Evolutionary conservation across 2,113 vertebrate genomes (phyloP).

Genomic region (Motacilla tschutschensis): DNA sequence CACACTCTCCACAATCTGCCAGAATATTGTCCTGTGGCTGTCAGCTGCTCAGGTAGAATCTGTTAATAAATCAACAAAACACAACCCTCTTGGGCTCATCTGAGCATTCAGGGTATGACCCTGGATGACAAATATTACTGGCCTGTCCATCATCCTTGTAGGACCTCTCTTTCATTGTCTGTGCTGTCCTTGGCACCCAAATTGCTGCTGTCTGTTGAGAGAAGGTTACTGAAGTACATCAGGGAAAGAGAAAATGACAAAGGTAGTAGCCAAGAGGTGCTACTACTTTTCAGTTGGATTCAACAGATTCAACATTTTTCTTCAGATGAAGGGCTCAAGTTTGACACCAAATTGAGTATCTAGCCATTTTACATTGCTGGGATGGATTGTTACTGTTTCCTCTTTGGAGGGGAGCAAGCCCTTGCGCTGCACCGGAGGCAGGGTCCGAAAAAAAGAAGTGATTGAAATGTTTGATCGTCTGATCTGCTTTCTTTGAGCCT

Average conservation of each 20-base stretch:
- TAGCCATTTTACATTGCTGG: fast-evolving
- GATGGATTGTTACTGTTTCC: neutral
- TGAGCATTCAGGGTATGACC: neutral
- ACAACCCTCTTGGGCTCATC: neutral
- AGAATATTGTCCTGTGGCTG: neutral
- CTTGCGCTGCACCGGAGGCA: neutral
- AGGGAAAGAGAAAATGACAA: neutral
- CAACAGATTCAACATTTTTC: neutral
- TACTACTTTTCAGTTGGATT: neutral
- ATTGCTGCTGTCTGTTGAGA: neutral
- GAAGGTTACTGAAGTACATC: neutral
- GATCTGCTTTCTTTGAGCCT: neutral
- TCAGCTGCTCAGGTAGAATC: neutral
- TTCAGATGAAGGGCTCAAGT: neutral
- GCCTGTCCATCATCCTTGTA: neutral
- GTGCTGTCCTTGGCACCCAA: neutral
- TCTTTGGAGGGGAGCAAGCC: neutral
- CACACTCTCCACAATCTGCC: neutral
- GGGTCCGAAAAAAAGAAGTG: neutral
- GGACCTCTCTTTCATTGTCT: neutral
- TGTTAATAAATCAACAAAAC: neutral
- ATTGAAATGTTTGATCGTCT: neutral
- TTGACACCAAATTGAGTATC: neutral
- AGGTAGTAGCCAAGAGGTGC: neutral
- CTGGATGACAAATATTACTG: neutral